phyloP scores from a whole-genome alignment of 2,797 vertebrate species.

The Natrix natrix region DNA sequence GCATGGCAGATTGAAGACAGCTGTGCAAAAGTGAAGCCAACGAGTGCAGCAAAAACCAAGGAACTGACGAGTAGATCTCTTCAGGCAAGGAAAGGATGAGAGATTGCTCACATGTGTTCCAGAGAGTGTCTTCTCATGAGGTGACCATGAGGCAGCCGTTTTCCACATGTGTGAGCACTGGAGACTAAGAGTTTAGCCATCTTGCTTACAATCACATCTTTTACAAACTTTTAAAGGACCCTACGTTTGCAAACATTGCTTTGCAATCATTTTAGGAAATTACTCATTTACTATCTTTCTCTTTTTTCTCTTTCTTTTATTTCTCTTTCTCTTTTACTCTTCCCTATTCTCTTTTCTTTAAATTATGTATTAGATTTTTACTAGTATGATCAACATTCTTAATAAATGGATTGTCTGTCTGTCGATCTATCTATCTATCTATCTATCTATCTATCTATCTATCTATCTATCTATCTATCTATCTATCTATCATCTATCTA shows the following conservation, averaged over 20 bases:
- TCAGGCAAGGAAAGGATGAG: not conserved
- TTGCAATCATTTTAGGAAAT: not conserved
- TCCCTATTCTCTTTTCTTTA: not conserved
- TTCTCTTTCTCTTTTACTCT: not conserved
- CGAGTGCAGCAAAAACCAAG: not conserved
- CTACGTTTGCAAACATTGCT: not conserved
- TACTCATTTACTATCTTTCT: not conserved
- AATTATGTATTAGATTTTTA: not conserved
- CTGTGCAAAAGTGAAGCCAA: not conserved
- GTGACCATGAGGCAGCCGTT: not conserved
- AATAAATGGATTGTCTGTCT: not conserved
- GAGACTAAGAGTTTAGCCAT: too few species aligned
- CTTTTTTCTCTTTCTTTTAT: not conserved
- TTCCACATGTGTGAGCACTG: not conserved
- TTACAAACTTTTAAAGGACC: too few species aligned
- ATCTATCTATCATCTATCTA: rapidly evolving
- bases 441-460: not conserved
- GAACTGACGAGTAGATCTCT: not conserved
- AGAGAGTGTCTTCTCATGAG: not conserved
- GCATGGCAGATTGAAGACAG: not conserved
- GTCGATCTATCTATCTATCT: rapidly evolving
- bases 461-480: too few species aligned
- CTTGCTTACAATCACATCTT: too few species aligned
- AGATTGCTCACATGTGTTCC: not conserved
- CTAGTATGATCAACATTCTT: not conserved